A percentile compares a stretch with the other conserved stretches of the same genome.
Conservation (phyloP, 2,797 vertebrate genomes). For the Silurus aristotelis region DNA sequence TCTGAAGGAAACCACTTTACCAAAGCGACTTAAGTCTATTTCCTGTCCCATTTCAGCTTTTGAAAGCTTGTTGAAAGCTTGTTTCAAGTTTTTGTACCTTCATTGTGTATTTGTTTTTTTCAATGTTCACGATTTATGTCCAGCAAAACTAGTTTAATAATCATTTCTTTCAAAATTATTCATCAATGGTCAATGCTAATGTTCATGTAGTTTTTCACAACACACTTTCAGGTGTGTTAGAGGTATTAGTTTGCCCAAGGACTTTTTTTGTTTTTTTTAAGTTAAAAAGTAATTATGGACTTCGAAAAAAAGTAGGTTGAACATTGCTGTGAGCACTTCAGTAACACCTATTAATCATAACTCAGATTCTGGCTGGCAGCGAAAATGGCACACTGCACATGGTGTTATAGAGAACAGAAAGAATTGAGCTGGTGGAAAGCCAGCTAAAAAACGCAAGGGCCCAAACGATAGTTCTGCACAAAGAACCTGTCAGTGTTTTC, state of each 20-base stretch:
- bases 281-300: constrained; percentile 61
- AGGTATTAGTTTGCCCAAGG: constrained; percentile 37
- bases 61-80: constrained; percentile 9
- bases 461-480: constrained; percentile 15
- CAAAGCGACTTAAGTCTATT: background rate
- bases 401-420: constrained; percentile 36
- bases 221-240: constrained; percentile 12
- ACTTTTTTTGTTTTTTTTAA: constrained; percentile 32
- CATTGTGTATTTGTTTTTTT: background rate
- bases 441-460: background rate
- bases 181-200: constrained; percentile 12
- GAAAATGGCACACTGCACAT: constrained; percentile 35
- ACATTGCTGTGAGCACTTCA: constrained; percentile 47
- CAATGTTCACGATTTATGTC: background rate
- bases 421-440: constrained; percentile 14
- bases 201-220: background rate
- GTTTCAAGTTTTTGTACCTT: background rate
- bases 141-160: background rate
- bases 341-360: constrained; percentile 52
- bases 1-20: background rate
- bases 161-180: constrained; percentile 16
- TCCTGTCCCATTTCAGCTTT: background rate
- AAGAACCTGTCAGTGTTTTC: background rate
- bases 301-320: constrained; percentile 53
- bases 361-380: constrained; percentile 37